Base-by-base conservation (phyloP, 2,113 vertebrate species). In the Dascyllus trimaculatus region DNA sequence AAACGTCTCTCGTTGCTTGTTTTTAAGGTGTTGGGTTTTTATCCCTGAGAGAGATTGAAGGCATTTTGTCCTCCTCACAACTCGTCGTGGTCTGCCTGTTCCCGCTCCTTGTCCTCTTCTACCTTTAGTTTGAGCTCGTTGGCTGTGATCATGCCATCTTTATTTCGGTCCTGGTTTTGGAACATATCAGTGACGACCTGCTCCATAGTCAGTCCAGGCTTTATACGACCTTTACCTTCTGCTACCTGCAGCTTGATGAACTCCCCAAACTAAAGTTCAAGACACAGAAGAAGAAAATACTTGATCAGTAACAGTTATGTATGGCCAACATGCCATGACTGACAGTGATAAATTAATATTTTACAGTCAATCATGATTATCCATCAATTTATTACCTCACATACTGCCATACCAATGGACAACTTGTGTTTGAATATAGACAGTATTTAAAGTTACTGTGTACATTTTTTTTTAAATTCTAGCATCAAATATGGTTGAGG, bases 111-210 rank as follows among this genome's bases (percentile, higher is more conserved):
- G 75, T 99, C 98, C 80, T 99, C 98, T 0, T 99, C 96, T 0
- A 95, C 94, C 88, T 99, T 99, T 49, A 99, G 94, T 83, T 99
- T 99, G 71, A 99, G 96, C 69, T 99, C 98, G 0, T 95, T 95
- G 0, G 91, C 57, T 0, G 94, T 98, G 93, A 99, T 97, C 82
- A 94, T 91, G 9, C 96, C 96, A 0, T 99, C 97, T 62, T 96
- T 93, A 87, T 99, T 97, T 63, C 97, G 92, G 92, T 99, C 98
- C 94, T 99, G 98, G 90, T 99, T 99, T 52, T 35, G 84, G 85
- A 99, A 99, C 98, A 99, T 99, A 93, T 99, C 97, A 0, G 58
- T 7, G 0, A 99, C 95, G 17, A 97, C 92, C 18, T 93, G 94
- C 38, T 97, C 96, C 0, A 96, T 93, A 40, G 96, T 94, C 4